Evolutionary conservation across 92 coral and sea anemone genomes (phyloP), one percentile per base, ranked within the genome.

Genomic region (Porites lobata): DNA sequence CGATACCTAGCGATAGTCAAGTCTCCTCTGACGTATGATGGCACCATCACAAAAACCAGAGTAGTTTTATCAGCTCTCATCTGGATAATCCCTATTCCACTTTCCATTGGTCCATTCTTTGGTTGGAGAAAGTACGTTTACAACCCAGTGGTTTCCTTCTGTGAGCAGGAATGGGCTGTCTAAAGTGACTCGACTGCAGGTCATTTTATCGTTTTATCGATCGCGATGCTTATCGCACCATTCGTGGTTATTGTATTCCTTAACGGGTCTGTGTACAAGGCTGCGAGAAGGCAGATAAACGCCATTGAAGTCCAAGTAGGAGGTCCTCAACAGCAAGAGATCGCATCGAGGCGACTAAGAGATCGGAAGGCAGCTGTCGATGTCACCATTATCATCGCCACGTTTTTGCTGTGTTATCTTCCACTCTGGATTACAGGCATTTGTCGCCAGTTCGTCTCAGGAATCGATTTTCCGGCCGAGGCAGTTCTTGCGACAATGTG

Each of bases 21-120:
- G 19, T 73, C 77, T 24, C 77, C 77, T 15, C 4, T 73, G 77
- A 43, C 77, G 0, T 50, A 72, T 61, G n/a, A 12, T 72, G 77
- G 57, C 58, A 52, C 57, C 21, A 72, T 72, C 2, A 72, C 75
- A 7, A 62, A 62, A 62, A 14, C 65, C 7, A 62, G 65, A 6
- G 22, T 62, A 19, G 65, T 2, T 7, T 14, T 62, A 62, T 18
- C 17, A 29, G 32, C 4, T 18, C 19, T 62, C 65, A 62, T 62
- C 18, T 62, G 65, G 65, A 13, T 62, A 14, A 62, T 62, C 65
- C 65, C 65, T 3, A 14, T 62, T 62, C 65, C 65, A 9, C 19
- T 62, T 62, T 3, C 65, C 19, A 62, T 62, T 18, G 20, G 65
- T 18, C 66, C 66, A 3, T 62, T 62, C 8, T 22, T 62, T 3